Conservation (phyloP, 2,797 vertebrate genomes). For the Darevskia mixta region DNA sequence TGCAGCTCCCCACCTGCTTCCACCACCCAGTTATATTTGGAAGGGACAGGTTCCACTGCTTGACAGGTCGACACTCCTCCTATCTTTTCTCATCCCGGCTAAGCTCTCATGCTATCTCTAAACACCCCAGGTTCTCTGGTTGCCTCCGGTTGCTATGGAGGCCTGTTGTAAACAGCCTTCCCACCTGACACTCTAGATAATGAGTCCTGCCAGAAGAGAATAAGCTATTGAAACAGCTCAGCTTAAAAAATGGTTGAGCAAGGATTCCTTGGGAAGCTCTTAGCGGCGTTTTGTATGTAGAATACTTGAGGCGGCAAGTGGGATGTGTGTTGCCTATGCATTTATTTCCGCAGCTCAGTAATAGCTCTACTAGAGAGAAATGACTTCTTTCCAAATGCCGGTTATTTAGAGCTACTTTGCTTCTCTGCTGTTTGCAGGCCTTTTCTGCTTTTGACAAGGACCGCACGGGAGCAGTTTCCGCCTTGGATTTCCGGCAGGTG, state of each 20-base stretch:
- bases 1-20: background rate
- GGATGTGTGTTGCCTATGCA: background rate
- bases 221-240: background rate
- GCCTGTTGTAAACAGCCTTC: conserved; percentile 16
- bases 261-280: background rate
- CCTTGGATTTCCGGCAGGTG: conserved; percentile 72
- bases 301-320: conserved; percentile 30
- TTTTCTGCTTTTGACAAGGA: conserved; percentile 77
- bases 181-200: background rate
- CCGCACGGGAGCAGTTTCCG: conserved; percentile 65
- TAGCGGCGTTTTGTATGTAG: background rate
- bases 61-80: background rate
- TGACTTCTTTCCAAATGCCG: background rate
- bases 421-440: conserved; percentile 55
- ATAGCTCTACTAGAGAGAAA: background rate
- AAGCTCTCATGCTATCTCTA: background rate
- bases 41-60: background rate
- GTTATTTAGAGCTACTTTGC: conserved; percentile 20
- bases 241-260: background rate
- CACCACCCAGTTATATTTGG: background rate
- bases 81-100: too few species aligned
- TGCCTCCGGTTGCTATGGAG: conserved; percentile 21
- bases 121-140: background rate
- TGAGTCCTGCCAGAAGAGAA: background rate
- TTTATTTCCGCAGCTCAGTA: conserved; percentile 11